These are phyloP conservation scores for Caenorhabditis sp. DNA, from an alignment of 2,888 invertebrate species.

Conservation along the genomic window DNA sequence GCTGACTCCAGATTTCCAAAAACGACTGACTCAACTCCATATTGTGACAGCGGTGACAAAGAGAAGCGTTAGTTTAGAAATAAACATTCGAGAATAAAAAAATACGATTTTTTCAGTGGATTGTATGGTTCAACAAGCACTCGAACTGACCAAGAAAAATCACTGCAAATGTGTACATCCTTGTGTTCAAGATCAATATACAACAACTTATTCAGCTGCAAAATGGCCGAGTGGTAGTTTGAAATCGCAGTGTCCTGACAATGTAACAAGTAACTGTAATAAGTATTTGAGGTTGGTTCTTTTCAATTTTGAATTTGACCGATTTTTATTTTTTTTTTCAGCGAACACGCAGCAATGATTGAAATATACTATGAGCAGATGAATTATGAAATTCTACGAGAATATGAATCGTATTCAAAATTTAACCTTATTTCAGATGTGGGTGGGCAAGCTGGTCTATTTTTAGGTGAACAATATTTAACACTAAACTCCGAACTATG, in stretches of 20 bases:
- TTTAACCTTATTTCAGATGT: slow-evolving; percentile 68
- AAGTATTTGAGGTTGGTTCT: slow-evolving; percentile 43
- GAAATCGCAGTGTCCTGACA: slow-evolving; percentile 49
- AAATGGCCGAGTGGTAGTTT: slow-evolving; percentile 62
- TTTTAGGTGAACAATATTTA: slow-evolving; percentile 53
- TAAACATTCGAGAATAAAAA: neutral
- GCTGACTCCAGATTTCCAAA: slow-evolving; percentile 69
- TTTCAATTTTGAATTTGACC: neutral
- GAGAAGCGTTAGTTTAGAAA: slow-evolving; percentile 26
- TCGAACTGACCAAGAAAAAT: slow-evolving; percentile 12
- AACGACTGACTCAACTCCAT: slow-evolving; percentile 22
- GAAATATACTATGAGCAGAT: slow-evolving; percentile 71
- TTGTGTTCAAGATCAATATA: slow-evolving; percentile 64
- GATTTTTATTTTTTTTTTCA: slow-evolving; percentile 36
- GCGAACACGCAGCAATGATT: slow-evolving; percentile 67
- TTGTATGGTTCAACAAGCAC: slow-evolving; percentile 38
- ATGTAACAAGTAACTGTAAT: slow-evolving; percentile 47
- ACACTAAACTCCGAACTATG: neutral
- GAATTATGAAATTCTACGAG: slow-evolving; percentile 67
- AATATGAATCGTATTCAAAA: slow-evolving; percentile 65
- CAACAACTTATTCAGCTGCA: slow-evolving; percentile 67
- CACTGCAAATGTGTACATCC: slow-evolving; percentile 55
- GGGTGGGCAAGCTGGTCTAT: slow-evolving; percentile 69
- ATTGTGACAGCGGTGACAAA: slow-evolving; percentile 41
- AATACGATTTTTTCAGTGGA: slow-evolving; percentile 58